Conservation (phyloP, 2,888 invertebrate species). For the Andrena marginata region DNA sequence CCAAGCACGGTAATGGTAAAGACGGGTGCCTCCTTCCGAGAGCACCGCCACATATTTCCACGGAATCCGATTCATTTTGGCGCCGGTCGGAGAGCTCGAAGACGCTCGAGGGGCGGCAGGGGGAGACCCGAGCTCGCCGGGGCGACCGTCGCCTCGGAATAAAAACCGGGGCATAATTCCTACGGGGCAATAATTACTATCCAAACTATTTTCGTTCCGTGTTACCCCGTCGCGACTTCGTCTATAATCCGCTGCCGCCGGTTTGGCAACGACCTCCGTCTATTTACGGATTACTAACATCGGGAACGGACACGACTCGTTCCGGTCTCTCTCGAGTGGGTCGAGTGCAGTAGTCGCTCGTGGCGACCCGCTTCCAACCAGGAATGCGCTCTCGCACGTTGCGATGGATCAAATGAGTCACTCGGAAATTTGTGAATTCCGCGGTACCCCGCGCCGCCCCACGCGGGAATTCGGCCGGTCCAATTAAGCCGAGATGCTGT, state of each 20-base stretch:
- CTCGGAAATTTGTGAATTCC: slow-evolving; percentile 22
- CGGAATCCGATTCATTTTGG: no score
- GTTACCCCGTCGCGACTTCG: slow-evolving; percentile 26
- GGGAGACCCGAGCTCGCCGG: no score
- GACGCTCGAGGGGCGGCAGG: no score
- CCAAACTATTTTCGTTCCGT: slow-evolving; percentile 45
- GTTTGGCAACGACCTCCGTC: slow-evolving; percentile 65
- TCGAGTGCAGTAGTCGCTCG: slow-evolving; percentile 66
- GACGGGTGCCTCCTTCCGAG: neutral
- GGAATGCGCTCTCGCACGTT: slow-evolving; percentile 20
- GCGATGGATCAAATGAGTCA: slow-evolving; percentile 44
- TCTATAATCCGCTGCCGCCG: slow-evolving; percentile 43
- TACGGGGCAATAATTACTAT: slow-evolving; percentile 32
- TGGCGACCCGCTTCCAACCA: slow-evolving; percentile 58
- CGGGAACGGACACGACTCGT: slow-evolving; percentile 70
- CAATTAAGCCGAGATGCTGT: slow-evolving; percentile 23
- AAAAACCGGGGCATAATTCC: slow-evolving; percentile 21
- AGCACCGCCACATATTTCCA: neutral
- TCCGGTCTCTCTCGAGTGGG: slow-evolving; percentile 69
- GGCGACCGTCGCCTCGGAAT: neutral
- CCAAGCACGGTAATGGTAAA: neutral
- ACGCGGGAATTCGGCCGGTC: neutral
- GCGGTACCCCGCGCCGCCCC: neutral
- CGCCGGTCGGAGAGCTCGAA: no score
- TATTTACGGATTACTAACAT: slow-evolving; percentile 70